These are phyloP conservation scores for Salvator merianae DNA, from an alignment of 2,113 vertebrate species.

Conservation along the genomic window DNA sequence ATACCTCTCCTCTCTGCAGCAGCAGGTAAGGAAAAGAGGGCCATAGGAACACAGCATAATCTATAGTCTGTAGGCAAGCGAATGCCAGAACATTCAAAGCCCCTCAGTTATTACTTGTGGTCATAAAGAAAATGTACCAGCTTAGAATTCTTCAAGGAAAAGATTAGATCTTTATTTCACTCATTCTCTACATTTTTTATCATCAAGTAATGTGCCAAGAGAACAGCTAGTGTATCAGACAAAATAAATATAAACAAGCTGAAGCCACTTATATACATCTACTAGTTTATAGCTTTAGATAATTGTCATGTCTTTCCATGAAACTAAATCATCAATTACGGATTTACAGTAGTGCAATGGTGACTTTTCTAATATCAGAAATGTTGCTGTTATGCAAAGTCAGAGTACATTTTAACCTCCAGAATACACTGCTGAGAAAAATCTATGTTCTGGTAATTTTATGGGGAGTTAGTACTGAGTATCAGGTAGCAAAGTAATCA, in stretches of 20 bases:
- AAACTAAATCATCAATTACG: no score
- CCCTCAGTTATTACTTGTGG: not conserved
- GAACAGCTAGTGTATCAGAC: not conserved
- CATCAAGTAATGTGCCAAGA: not conserved
- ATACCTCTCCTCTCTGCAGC: no score
- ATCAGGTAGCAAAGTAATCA: not conserved
- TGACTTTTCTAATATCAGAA: not conserved
- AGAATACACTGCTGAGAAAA: not conserved
- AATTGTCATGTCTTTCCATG: no score
- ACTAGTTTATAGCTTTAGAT: no score
- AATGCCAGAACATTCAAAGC: not conserved
- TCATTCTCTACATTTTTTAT: not conserved
- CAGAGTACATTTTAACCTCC: not conserved
- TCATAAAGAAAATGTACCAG: no score
- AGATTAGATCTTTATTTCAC: not conserved
- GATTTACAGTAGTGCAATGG: no score
- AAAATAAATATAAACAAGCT: not conserved
- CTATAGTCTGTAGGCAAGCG: no score
- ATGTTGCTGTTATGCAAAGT: not conserved
- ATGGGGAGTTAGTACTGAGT: not conserved
- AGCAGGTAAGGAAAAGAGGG: no score
- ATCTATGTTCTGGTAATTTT: not conserved
- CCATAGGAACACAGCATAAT: no score
- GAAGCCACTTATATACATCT: no score
- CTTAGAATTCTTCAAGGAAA: not conserved